Percentiles rank a stretch among this genome's conserved stretches.
Evolutionary conservation across 2,797 vertebrate species (phyloP).

Genomic region (Argyrosomus regius): DNA sequence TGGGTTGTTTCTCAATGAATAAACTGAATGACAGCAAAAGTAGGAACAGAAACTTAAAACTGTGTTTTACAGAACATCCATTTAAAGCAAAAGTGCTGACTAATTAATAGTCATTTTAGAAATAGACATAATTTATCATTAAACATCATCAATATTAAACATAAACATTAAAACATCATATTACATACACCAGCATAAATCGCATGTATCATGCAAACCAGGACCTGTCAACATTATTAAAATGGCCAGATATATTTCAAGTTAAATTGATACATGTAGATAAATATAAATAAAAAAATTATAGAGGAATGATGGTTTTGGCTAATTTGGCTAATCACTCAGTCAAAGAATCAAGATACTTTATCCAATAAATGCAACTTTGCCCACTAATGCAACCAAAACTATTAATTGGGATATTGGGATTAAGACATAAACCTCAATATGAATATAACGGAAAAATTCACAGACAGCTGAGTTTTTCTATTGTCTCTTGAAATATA

Average conservation of each 20-base stretch:
- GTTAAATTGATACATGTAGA: not conserved
- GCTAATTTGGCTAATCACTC: no score
- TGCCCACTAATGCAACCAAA: no score
- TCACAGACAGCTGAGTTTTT: no score
- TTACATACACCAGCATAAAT: not conserved
- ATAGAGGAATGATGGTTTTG: no score
- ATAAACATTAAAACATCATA: not conserved
- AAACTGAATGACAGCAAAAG: conserved; percentile 47
- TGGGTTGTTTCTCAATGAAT: conserved; percentile 63
- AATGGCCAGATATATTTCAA: not conserved
- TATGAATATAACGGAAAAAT: no score
- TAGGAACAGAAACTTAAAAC: conserved; percentile 23
- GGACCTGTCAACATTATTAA: not conserved
- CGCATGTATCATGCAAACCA: not conserved
- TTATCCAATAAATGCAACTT: no score
- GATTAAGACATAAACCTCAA: no score
- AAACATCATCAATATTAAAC: no score
- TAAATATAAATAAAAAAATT: no score
- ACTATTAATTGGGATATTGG: no score
- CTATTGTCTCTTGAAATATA: no score
- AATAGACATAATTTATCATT: not conserved
- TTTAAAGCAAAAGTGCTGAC: not conserved
- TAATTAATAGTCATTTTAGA: not conserved
- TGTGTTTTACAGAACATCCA: conserved; percentile 15
- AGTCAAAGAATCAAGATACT: no score